A percentile compares a stretch with the other conserved stretches of the same genome.
Evolutionary conservation across 2,888 invertebrate species (phyloP).

Genomic region (Ecdyonurus torrentis): DNA sequence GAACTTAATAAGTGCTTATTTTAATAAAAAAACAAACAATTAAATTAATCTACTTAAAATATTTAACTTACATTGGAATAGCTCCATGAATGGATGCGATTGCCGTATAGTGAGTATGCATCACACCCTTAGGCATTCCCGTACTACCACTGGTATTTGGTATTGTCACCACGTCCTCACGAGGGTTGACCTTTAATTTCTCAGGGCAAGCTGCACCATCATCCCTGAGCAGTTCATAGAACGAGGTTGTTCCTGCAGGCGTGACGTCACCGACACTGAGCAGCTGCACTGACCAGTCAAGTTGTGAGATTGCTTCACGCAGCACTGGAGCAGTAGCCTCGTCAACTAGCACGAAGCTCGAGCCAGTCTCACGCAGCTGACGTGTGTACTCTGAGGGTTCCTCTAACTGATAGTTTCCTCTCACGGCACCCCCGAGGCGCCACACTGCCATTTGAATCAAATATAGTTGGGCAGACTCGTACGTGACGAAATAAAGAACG

Average conservation of each 20-base stretch:
- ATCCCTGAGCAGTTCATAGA: neutral
- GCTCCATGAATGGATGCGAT: neutral
- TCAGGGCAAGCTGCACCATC: neutral
- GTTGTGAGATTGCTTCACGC: neutral
- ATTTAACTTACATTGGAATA: neutral
- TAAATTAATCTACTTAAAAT: too few species aligned
- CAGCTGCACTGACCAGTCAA: neutral
- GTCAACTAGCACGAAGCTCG: neutral
- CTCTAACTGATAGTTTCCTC: slow-evolving; percentile 6
- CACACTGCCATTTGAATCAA: slow-evolving; percentile 8
- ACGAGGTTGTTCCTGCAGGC: neutral
- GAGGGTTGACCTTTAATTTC: slow-evolving; percentile 11
- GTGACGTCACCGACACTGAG: neutral
- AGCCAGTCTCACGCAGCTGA: neutral
- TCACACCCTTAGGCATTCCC: slow-evolving; percentile 17
- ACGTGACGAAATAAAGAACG: slow-evolving; percentile 7
- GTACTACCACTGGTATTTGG: slow-evolving; percentile 31
- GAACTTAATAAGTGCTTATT: too few species aligned
- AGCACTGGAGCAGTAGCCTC: neutral
- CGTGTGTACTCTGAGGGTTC: neutral
- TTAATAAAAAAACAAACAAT: too few species aligned
- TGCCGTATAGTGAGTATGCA: slow-evolving; percentile 7
- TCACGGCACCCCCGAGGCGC: slow-evolving; percentile 10
- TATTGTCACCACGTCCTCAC: slow-evolving; percentile 22
- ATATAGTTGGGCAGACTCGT: slow-evolving; percentile 7